Percentiles rank a stretch among this genome's conserved stretches.
phyloP scores from a whole-genome alignment of 2,888 invertebrate species.

The Aleiodes testaceus region DNA sequence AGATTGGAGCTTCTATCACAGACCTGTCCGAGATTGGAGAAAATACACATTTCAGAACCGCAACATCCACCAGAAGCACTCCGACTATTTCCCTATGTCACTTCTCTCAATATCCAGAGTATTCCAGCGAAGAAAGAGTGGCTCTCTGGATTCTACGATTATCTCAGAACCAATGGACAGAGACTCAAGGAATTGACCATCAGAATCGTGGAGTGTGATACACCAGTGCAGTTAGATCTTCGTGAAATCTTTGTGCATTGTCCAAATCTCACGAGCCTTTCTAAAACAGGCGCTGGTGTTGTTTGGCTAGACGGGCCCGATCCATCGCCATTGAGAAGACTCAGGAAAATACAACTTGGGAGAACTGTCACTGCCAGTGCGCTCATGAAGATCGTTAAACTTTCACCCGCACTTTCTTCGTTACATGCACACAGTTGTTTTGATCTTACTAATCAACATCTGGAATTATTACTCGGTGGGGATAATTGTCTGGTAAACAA shows the following conservation, averaged over 20 bases:
- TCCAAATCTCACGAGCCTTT: conserved; percentile 66
- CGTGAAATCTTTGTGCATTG: conserved; percentile 65
- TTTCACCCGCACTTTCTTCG: conserved; percentile 66
- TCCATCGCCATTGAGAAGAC: conserved; percentile 57
- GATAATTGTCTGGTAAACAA: conserved; percentile 60
- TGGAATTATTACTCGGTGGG: conserved; percentile 59
- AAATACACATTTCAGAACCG: conserved; percentile 70
- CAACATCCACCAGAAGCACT: conserved; percentile 69
- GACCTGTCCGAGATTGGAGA: conserved; percentile 68
- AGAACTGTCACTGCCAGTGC: conserved; percentile 65
- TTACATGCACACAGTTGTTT: conserved; percentile 71
- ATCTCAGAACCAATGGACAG: conserved; percentile 66
- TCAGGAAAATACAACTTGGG: conserved; percentile 69
- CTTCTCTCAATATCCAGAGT: conserved; percentile 68
- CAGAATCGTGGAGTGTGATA: conserved; percentile 60
- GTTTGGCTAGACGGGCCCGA: conserved; percentile 63
- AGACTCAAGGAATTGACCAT: conserved; percentile 67
- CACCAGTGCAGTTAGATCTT: conserved; percentile 64
- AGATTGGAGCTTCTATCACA: conserved; percentile 69
- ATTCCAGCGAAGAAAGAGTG: conserved; percentile 68
- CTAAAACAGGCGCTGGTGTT: conserved; percentile 67
- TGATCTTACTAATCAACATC: conserved; percentile 68
- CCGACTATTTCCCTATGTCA: conserved; percentile 66
- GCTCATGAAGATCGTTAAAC: conserved; percentile 66
- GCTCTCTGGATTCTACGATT: conserved; percentile 69